Evolutionary conservation across 1,140 invertebrate species (phyloP).

Genomic region (Holcopasites calliopsidis): DNA sequence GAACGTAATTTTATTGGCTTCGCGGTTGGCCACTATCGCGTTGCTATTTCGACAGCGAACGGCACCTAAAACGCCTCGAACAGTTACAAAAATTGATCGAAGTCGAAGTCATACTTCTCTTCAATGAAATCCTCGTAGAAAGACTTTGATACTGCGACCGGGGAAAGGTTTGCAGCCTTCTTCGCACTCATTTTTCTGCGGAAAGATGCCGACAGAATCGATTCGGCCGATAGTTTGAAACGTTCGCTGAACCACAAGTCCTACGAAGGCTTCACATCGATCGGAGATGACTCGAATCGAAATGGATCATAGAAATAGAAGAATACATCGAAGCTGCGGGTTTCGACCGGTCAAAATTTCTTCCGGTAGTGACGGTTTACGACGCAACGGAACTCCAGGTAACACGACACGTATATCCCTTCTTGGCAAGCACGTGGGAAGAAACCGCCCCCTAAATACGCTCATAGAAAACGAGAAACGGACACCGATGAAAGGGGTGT

Average conservation of each 20-base stretch:
- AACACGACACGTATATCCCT: constrained; percentile 75
- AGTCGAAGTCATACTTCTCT: not conserved
- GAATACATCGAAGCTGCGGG: constrained; percentile 54
- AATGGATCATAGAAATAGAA: constrained; percentile 1
- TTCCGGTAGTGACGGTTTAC: constrained; percentile 63
- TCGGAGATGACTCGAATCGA: constrained; percentile 32
- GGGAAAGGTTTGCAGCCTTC: no score
- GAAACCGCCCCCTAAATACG: constrained; percentile 72
- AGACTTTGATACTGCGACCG: no score
- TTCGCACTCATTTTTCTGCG: no score
- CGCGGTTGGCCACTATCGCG: not conserved
- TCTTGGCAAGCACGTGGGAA: constrained; percentile 76
- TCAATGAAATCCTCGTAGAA: no score
- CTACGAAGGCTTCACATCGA: not conserved
- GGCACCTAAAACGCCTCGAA: not conserved
- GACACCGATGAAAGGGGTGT: constrained; percentile 72
- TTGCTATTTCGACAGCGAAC: not conserved
- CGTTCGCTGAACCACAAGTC: not conserved
- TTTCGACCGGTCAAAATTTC: constrained; percentile 77
- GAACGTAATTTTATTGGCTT: constrained; percentile 43
- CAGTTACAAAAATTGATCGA: not conserved
- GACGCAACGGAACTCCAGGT: constrained; percentile 67
- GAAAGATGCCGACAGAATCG: no score
- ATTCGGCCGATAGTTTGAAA: no score
- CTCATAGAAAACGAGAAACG: constrained; percentile 77